Evolutionary conservation across 2,113 vertebrate species (phyloP), one percentile per base, ranked within the genome.

Genomic region (Salvelinus sp.): DNA sequence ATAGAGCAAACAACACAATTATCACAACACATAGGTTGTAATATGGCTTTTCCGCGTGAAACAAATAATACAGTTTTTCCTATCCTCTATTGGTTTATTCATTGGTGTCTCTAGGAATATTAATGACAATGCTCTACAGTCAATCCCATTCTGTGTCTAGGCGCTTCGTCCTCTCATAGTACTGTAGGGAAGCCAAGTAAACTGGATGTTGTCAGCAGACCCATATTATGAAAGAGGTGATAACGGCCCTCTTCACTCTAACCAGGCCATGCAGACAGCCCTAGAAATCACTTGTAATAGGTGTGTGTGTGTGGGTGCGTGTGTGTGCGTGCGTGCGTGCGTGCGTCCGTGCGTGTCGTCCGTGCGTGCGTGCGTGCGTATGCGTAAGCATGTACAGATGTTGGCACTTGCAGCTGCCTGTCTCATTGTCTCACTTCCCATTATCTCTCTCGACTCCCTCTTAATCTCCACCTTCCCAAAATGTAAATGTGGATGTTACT

Each of bases 241-340:
- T 75, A 79, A 72, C 18, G 66, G 54, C 16, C 58, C 69, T 47
- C 38, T 63, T 48, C 50, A 71, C 68, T 74, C 74, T 82, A 77
- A 60, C 72, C 69, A 82, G 68, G 66, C 74, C 80, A 81, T 74
- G 6, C 38, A 44, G 38, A 44, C 38, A 66, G 50, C 14, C 25
- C 13, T 22, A 23, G 60, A 65, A 67, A 33, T 68, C 28, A 38
- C 16, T 14, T 60, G 18, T 60, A 20, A 60, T n/a, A n/a, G 16
- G 70, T 57, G 70, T 60, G 71, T 80, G 75, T 80, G 82, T 76
- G 78, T 68, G 79, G 67, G 76, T 38, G 68, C 54, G 69, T 80
- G 74, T 80, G 81, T 76, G 79, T 68, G 78, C 67, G 77, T 44
- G 68, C 57, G 69, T 80, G 73, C 78, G 83, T 78, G 78, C 66